phyloP scores from a whole-genome alignment of 2,113 vertebrate genomes.

The Bos indicus region DNA sequence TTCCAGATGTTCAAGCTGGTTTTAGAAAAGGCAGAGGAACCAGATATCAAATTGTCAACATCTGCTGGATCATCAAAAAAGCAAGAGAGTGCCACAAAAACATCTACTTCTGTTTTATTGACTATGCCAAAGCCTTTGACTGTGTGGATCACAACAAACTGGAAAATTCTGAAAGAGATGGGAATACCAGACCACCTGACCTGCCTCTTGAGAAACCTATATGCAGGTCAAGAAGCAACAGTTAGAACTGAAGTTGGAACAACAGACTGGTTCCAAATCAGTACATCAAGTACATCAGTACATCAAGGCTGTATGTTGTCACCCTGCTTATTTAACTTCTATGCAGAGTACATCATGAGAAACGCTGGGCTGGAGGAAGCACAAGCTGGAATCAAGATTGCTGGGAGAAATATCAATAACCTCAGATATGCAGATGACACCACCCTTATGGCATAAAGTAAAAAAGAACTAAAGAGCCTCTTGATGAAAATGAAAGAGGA shows the following conservation, averaged over 20 bases:
- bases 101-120: neutral
- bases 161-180: neutral
- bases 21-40: neutral
- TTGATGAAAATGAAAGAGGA: neutral
- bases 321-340: neutral
- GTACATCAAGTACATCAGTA: neutral
- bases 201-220: neutral
- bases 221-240: neutral
- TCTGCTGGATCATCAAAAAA: rapidly evolving
- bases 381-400: neutral
- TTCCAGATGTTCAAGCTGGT: neutral
- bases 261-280: neutral
- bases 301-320: neutral
- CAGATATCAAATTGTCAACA: neutral
- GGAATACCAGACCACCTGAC: neutral
- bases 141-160: neutral
- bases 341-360: neutral
- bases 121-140: neutral
- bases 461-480: neutral
- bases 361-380: neutral
- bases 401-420: neutral
- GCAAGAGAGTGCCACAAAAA: neutral
- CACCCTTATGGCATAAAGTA: neutral
- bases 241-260: neutral
- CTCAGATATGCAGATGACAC: neutral